Conservation (phyloP, 2,797 vertebrate genomes). For the Pseudochirops corinnae region DNA sequence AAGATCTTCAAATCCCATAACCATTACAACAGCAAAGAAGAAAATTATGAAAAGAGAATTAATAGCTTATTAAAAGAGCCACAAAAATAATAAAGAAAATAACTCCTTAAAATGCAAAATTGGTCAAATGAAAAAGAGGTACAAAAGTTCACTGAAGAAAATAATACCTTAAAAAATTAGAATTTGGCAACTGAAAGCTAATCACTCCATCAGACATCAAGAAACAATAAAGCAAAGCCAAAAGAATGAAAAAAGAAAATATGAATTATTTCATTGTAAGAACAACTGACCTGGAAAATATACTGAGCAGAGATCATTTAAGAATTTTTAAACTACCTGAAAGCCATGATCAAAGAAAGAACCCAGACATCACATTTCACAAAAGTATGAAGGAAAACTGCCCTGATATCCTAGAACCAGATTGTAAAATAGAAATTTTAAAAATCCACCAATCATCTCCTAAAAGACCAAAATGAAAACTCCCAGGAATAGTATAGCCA, state of each 20-base stretch:
- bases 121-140: background rate
- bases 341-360: background rate
- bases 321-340: background rate
- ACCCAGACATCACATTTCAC: background rate
- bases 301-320: background rate
- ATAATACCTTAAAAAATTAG: background rate
- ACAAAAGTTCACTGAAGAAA: background rate
- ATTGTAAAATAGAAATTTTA: no score
- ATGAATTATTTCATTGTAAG: background rate
- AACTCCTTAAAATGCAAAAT: background rate
- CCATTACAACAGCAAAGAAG: background rate
- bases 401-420: background rate
- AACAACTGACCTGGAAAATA: background rate
- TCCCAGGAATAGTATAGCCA: background rate
- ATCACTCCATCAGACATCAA: background rate
- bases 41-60: background rate
- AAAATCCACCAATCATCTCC: background rate
- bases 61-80: background rate
- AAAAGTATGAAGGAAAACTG: background rate
- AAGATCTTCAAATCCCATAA: no score
- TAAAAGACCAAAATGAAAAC: background rate
- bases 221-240: background rate
- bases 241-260: background rate
- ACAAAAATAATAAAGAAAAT: background rate
- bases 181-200: background rate